These are phyloP conservation scores for Hirudinaria manillensis DNA, from an alignment of 2,888 invertebrate genomes.

Conservation along the genomic window DNA sequence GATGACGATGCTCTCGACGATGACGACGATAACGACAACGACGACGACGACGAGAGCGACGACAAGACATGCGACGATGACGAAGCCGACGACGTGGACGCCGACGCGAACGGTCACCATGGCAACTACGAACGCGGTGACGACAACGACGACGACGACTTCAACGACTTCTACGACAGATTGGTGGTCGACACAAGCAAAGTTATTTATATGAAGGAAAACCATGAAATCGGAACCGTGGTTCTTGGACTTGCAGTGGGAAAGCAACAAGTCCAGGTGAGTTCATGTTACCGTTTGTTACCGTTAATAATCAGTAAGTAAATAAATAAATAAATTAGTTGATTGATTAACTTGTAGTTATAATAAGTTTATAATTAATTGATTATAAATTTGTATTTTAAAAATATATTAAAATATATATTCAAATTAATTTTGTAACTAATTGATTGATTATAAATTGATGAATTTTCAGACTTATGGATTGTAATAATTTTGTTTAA, in stretches of 20 bases:
- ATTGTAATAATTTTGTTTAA: too few relatives aligned
- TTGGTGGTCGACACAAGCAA: neutral
- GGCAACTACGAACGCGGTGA: neutral
- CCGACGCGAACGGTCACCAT: neutral
- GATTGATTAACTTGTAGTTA: too few relatives aligned
- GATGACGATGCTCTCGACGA: neutral
- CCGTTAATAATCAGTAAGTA: neutral
- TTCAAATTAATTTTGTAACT: neutral
- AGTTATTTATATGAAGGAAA: constrained; percentile 24
- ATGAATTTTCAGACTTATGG: neutral
- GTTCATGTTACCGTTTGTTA: neutral
- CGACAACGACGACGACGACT: neutral
- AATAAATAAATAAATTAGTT: too few relatives aligned
- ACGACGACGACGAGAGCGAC: neutral
- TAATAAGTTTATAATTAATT: too few relatives aligned
- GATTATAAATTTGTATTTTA: neutral
- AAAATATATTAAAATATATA: neutral
- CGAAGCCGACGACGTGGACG: neutral
- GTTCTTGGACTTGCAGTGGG: constrained; percentile 16
- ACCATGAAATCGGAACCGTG: constrained; percentile 13
- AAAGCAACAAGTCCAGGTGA: constrained; percentile 7
- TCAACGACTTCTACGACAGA: neutral
- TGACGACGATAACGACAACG: neutral
- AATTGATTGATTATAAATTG: neutral
- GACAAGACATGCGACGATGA: neutral